Evolutionary conservation across 2,888 invertebrate species (phyloP).

Genomic region (Cenopis cana): DNA sequence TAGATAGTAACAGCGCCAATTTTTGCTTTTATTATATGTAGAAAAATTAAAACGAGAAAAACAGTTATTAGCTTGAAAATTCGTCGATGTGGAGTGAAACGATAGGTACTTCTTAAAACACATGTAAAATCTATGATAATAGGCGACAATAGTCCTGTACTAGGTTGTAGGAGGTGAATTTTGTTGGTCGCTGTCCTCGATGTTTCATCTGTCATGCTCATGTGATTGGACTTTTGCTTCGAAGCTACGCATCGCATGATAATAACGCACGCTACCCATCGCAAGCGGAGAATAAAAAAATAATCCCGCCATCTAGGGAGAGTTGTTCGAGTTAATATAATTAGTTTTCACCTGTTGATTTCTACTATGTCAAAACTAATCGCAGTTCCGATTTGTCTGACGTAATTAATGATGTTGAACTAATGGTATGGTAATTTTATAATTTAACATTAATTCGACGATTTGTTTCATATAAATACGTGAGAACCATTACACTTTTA

Average conservation of each 20-base stretch:
- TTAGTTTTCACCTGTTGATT: conserved; percentile 7
- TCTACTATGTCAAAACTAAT: conserved; percentile 4
- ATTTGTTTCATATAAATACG: conserved; percentile 8
- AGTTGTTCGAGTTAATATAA: background rate
- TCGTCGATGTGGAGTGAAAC: too few relatives aligned
- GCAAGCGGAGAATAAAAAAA: background rate
- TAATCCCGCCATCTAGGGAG: conserved; percentile 4
- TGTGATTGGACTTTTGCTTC: background rate
- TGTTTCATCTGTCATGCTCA: background rate
- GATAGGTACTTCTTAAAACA: too few relatives aligned
- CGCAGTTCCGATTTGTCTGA: background rate
- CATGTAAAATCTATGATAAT: too few relatives aligned
- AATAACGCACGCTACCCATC: background rate
- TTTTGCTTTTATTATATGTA: too few relatives aligned
- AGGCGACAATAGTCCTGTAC: background rate
- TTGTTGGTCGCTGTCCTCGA: conserved; percentile 7
- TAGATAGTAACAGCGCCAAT: too few relatives aligned
- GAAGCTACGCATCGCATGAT: background rate
- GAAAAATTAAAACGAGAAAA: too few relatives aligned
- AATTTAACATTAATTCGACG: conserved; percentile 15
- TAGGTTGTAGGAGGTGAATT: conserved; percentile 5
- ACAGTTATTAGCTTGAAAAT: too few relatives aligned
- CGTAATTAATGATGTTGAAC: conserved; percentile 18
- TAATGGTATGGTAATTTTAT: conserved; percentile 21
- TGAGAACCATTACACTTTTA: conserved; percentile 7